Conservation (phyloP, 2,113 vertebrate species). For the Brevimyrus niger region DNA sequence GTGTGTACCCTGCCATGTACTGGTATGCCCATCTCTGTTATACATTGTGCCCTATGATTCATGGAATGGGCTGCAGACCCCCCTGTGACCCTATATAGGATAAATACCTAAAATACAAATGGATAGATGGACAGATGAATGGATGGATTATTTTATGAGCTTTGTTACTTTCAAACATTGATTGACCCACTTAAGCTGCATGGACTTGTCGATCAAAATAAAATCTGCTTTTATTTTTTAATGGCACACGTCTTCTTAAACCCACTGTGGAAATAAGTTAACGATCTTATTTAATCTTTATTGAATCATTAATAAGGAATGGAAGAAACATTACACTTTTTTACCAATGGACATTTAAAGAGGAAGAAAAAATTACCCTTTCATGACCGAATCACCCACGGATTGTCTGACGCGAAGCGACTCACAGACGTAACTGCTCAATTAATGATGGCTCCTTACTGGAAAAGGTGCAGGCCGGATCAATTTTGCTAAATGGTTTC, state of each 20-base stretch:
- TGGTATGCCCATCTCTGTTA: neutral
- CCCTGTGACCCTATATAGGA: neutral
- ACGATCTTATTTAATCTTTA: neutral
- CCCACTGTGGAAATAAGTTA: neutral
- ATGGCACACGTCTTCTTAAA: neutral
- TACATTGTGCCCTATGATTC: neutral
- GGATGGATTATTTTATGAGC: neutral
- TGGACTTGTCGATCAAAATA: neutral
- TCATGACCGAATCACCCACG: constrained; percentile 24
- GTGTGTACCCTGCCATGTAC: neutral
- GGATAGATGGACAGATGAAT: neutral
- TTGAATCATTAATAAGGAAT: constrained; percentile 25
- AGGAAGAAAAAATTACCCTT: neutral
- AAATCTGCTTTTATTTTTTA: neutral
- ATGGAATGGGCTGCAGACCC: neutral
- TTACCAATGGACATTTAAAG: neutral
- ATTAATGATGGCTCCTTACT: constrained; percentile 31
- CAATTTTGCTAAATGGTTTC: constrained; percentile 33
- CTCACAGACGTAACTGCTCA: constrained; percentile 9
- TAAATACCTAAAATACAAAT: neutral
- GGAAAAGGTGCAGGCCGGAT: constrained; percentile 22
- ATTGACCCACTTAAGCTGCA: neutral
- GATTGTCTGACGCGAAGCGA: constrained; percentile 14
- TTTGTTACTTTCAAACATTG: neutral
- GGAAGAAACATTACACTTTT: neutral